These are phyloP conservation scores for Pangasius djambal DNA, from an alignment of 2,797 vertebrate species.

Conservation along the genomic window DNA sequence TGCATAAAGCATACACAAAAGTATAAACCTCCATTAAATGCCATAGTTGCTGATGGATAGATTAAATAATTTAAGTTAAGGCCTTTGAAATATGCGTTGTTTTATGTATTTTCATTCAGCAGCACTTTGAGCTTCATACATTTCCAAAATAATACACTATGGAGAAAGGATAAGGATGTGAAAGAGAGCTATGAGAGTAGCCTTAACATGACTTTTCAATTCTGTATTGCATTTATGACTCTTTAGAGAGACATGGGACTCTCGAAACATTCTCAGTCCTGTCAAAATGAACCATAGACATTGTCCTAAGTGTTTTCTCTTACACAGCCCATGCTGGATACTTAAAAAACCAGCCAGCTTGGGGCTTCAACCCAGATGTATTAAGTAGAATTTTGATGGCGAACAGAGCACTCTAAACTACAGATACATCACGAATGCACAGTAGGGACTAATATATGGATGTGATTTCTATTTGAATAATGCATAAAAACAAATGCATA, in stretches of 20 bases:
- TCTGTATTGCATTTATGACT: conserved; percentile 37
- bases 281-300: background rate
- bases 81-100: background rate
- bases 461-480: conserved; percentile 29
- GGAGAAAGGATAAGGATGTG: background rate
- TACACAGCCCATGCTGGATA: background rate
- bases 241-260: background rate
- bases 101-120: background rate
- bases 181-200: conserved; percentile 12
- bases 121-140: background rate
- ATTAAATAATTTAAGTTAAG: background rate
- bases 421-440: conserved; percentile 16
- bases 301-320: background rate
- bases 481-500: conserved; percentile 29
- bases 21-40: background rate
- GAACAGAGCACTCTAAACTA: conserved; percentile 2
- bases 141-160: background rate
- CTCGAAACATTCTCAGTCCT: background rate
- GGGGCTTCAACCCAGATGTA: background rate
- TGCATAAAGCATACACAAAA: background rate
- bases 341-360: background rate
- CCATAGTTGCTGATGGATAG: background rate
- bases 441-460: conserved; percentile 13
- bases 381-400: conserved; percentile 1
- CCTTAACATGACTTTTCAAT: conserved; percentile 50